phyloP scores from a whole-genome alignment of 1,140 invertebrate species.

The Andrena cerasifolii region DNA sequence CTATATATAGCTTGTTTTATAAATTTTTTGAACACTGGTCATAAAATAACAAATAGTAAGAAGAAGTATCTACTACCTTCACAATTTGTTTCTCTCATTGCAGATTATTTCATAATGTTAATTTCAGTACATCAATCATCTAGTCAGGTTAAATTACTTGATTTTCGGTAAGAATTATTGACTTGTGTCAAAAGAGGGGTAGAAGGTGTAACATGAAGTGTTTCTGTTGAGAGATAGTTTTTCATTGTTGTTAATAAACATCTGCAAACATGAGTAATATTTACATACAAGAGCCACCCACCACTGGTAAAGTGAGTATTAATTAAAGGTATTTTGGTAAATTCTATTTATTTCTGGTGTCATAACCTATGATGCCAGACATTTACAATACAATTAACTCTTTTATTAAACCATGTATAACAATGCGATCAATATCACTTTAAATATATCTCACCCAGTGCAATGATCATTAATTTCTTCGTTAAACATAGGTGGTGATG shows the following conservation, averaged over 20 bases:
- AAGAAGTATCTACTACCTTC: not conserved
- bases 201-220: not conserved
- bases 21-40: too few species aligned
- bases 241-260: not conserved
- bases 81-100: too few species aligned
- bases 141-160: not conserved
- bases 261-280: conserved; percentile 90
- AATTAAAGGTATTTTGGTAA: conserved; percentile 7
- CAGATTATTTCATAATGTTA: not conserved
- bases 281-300: conserved; percentile 98
- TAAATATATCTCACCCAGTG: conserved; percentile 34
- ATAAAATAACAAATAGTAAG: not conserved
- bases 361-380: conserved; percentile 29
- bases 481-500: conserved; percentile 89
- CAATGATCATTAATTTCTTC: conserved; percentile 61
- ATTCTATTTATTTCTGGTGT: not conserved
- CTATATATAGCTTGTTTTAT: too few species aligned
- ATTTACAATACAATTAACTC: conserved; percentile 24
- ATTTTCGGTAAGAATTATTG: not conserved
- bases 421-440: conserved; percentile 1
- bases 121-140: not conserved
- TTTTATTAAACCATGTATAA: conserved; percentile 38
- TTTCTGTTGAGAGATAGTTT: not conserved
- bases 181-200: too few species aligned
- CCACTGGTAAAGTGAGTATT: conserved; percentile 92